Base-by-base conservation (phyloP, 1,140 invertebrate genomes). In the Calephelis virginiensis region DNA sequence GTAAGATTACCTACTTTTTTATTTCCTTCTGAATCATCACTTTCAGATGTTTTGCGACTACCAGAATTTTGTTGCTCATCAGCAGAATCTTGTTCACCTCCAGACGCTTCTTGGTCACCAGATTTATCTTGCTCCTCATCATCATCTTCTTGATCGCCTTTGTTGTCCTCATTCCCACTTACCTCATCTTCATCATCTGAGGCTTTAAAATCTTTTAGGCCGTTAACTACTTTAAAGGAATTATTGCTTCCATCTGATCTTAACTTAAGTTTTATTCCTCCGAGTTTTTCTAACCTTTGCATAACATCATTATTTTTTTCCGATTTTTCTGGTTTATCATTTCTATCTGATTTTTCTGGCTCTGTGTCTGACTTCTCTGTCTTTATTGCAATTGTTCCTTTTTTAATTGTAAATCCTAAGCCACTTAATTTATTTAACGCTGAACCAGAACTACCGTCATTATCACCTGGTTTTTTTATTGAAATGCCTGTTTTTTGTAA, bases 401-500 rank as follows among this genome's bases (percentile, higher is more conserved):
- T 89, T 62, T 89, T 91, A 8, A 91, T 89, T 6, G 86, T 90
- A 67, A 91, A 89, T 9, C 85, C 88, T 66, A 91, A 74, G 14
- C 86, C 85, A 68, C 80, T 85, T 40, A 91, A 75, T 78, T 89
- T 91, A 67, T 71, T 79, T 38, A 91, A 66, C 2, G 86, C 83
- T 7, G 83, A 81, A 70, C 81, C 76, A 53, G 83, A 76, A 66
- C 64, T 83, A 64, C 78, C 43, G 1, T 75, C 70, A 37, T 50
- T 65, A 11, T 80, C 79, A 28, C 43, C 63, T 6, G 77, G 40
- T 67, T 87, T 89, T 73, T 89, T 89, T 13, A 90, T 66, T 1
- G 78, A 82, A 9, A 89, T 62, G 8, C 83, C 82, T 40, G 80
- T 81, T 14, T 87, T 83, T 61, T 88, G 85, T 14, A 89, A 71